Evolutionary conservation across 2,797 vertebrate genomes (phyloP).

Genomic region (Diplodus puntazzo): DNA sequence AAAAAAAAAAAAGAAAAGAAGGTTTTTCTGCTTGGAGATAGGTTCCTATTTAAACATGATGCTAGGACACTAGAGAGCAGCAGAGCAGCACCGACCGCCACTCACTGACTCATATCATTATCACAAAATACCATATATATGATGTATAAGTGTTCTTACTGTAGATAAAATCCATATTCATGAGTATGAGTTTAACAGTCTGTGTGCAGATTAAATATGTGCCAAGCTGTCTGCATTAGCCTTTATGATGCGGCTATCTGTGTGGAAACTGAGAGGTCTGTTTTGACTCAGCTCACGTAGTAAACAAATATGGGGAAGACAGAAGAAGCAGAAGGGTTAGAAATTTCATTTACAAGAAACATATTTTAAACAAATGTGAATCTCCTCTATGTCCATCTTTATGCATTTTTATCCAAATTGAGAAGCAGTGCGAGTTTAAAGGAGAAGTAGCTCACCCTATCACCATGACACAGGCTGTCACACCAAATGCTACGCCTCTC

Average conservation of each 20-base stretch:
- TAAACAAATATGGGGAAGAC: background rate
- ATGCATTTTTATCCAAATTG: constrained; percentile 12
- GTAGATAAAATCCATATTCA: background rate
- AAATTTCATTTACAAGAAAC: background rate
- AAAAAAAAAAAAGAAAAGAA: constrained; percentile 9
- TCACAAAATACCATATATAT: background rate
- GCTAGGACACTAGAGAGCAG: constrained; percentile 59
- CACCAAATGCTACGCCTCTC: constrained; percentile 35
- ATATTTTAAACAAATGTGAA: background rate
- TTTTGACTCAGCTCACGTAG: background rate
- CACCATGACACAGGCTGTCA: constrained; percentile 21
- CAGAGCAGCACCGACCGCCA: constrained; percentile 32
- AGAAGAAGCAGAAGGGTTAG: background rate
- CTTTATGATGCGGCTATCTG: background rate
- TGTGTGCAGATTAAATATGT: constrained; percentile 4
- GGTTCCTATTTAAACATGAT: constrained; percentile 3
- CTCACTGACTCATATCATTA: background rate
- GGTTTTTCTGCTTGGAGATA: constrained; percentile 1
- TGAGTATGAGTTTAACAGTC: background rate
- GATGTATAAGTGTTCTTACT: background rate
- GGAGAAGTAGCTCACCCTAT: constrained; percentile 11
- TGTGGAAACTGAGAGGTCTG: background rate
- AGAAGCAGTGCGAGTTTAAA: constrained; percentile 5
- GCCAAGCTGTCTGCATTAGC: background rate
- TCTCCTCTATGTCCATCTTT: background rate